Evolutionary conservation across 2,113 vertebrate genomes (phyloP), one percentile per base, ranked within the genome.

Genomic region (Chauna torquata): DNA sequence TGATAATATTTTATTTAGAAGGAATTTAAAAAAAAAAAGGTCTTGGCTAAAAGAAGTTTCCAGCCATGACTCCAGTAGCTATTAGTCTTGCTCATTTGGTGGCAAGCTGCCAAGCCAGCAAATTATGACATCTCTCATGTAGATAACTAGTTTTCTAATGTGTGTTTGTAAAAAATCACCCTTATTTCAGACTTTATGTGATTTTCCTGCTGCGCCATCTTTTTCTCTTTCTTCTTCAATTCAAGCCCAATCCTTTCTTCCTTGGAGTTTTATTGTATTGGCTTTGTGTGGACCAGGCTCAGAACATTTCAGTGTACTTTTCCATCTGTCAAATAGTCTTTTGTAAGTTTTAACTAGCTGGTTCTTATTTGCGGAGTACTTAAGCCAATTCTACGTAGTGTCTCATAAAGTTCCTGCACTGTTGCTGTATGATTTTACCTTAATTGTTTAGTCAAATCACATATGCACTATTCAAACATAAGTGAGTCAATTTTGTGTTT

Each of bases 1-100:
- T 69, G 18, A n/a, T 87, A 72, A 34, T 68, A 11, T 82, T 93
- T 94, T 94, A 52, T 61, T 77, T 77, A 77, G 62, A 83, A 76
- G 76, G 38, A 77, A 49, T 28, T 57, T 34, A 81, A 86, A 89
- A 28, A 22, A 89, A 70, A 27, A 14, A 71, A 45, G 6, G 4
- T 77, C 22, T 83, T 72, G 17, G 5, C 28, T 92, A 34, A 77
- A 88, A 61, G 23, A 91, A 59, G 15, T n/a, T 80, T 80, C 50
- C 9, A 42, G 7, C 38, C 83, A 38, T 36, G n/a, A 36, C 38
- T 82, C 27, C 27, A 66, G 17, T 32, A 72, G 8, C 28, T 50
- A 55, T 38, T 22, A 16, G 12, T 59, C 30, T 86, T 83, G 15
- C 23, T 76, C 9, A 27, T 83, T 65, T 83, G 40, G 19, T 57